phyloP scores from a whole-genome alignment of 2,113 vertebrate genomes.

The chimpanzee (Pan troglodytes) region NHGRI_mPanTro3-v2.1_pri NC_072408.2:124275501-124276000 shows the following conservation, averaged over 20 bases:
- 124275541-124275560: neutral
- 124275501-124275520: neutral
- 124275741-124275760: neutral
- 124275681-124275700: neutral
- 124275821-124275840: neutral
- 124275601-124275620: neutral
- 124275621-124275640: neutral
- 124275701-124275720: neutral
- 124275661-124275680: neutral
- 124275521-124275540: fast-evolving
- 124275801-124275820: neutral
- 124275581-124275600: neutral
- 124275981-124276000: neutral
- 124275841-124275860: fast-evolving
- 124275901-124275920: neutral
- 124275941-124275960: neutral
- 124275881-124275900: neutral
- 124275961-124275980: neutral
- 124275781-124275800: neutral
- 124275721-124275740: neutral
- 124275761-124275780: neutral
- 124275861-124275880: neutral
- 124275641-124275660: neutral
- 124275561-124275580: neutral
- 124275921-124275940: neutral